Evolutionary conservation across 2,113 vertebrate species (phyloP), one percentile per base, ranked within the genome.

Genomic region (Sula dactylatra): DNA sequence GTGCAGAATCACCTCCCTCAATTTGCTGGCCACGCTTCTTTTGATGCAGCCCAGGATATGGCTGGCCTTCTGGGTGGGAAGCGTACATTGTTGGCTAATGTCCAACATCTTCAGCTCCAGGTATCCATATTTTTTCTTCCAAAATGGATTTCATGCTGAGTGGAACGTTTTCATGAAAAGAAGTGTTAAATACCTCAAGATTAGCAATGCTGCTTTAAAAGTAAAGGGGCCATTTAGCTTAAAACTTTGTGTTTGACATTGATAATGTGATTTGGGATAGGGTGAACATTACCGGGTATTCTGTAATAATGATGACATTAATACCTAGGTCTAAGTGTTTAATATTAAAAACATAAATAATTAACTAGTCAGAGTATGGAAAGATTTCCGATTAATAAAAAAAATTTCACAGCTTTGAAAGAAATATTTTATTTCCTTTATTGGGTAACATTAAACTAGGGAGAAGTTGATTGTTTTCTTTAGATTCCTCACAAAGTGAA

Each of bases 1-100:
- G 22, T 6, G 16, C 1, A 74, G 2, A 64, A 55, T 38, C 16
- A 32, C 15, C 22, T 73, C 34, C 11, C 29, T 71, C 0, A 0
- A 50, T 29, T 22, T 78, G 5, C 25, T 49, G 4, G 11, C 11
- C 21, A 18, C 1, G 1, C 5, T 50, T 61, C 27, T 61, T 82
- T 89, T 36, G 42, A 21, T n/a, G n/a, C 3, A 50, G 8, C 5
- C 15, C 19, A 54, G 13, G 11, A 42, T 59, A 24, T 2, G 6
- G 24, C n/a, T 59, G 34, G 34, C 14, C 16, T 59, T 36, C 58
- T 59, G 4, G 22, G 34, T 5, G n/a, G 58, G 6, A n/a, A 36
- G 13, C 24, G 34, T 14, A 10, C 14, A 7, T 36, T n/a, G 34
- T 13, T 4, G 3, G 21, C 6, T 59, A 21, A 36, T 36, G 15